phyloP scores from a whole-genome alignment of 2,113 vertebrate species.

The Brachypodius melanocephalos region DNA sequence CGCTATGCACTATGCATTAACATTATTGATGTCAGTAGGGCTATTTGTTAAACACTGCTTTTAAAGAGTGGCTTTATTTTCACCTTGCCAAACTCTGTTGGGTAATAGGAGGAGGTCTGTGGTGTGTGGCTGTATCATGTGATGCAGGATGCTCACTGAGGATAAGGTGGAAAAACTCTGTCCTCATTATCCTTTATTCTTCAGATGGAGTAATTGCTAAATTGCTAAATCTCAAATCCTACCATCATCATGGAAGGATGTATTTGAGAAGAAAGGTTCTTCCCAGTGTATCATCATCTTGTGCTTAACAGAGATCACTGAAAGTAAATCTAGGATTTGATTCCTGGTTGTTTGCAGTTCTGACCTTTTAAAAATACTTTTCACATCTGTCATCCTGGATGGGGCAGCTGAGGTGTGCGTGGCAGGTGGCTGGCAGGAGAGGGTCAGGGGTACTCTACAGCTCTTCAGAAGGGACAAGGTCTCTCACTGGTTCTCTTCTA shows the following conservation, averaged over 20 bases:
- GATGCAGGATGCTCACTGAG: neutral
- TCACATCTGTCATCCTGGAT: neutral
- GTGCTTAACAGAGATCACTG: neutral
- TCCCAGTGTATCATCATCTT: neutral
- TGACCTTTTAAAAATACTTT: neutral
- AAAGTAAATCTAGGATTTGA: neutral
- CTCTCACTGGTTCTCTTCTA: neutral
- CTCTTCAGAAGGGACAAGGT: neutral
- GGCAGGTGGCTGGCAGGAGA: neutral
- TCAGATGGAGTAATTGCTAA: neutral
- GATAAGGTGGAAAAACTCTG: neutral
- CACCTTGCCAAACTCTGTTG: neutral
- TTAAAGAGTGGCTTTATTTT: neutral
- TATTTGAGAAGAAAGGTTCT: neutral
- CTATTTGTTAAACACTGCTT: neutral
- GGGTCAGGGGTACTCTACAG: neutral
- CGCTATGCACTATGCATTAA: neutral
- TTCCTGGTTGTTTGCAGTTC: neutral
- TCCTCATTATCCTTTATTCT: neutral
- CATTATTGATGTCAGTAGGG: neutral
- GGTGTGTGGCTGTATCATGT: neutral
- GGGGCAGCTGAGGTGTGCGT: neutral
- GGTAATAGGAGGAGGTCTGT: neutral
- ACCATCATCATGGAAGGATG: neutral
- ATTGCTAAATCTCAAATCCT: neutral